These are phyloP conservation scores for Nipponacmea schrenckii DNA, from an alignment of 2,888 invertebrate genomes.

Conservation along the genomic window DNA sequence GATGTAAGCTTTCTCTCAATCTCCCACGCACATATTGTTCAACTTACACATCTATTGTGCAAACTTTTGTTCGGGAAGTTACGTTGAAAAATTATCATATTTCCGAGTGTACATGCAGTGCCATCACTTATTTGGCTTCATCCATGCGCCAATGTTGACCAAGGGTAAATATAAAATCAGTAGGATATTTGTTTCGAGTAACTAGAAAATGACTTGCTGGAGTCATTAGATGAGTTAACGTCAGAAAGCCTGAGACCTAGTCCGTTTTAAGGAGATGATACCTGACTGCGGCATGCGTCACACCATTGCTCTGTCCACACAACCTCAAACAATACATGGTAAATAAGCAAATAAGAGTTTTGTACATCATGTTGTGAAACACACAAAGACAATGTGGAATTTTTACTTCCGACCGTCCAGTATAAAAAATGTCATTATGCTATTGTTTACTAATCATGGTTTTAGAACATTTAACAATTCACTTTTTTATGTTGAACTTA, in stretches of 20 bases:
- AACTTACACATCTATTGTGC: constrained; percentile 6
- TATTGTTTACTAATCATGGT: neutral
- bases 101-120: neutral
- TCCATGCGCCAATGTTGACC: constrained; percentile 6
- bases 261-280: constrained; percentile 4
- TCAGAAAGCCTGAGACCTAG: neutral
- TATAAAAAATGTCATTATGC: neutral
- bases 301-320: constrained; percentile 6
- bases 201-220: constrained; percentile 5
- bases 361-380: constrained; percentile 8
- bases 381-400: constrained; percentile 7
- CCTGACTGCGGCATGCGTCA: constrained; percentile 7
- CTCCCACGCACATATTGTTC: neutral
- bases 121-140: constrained; percentile 7
- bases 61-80: neutral
- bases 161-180: neutral
- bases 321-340: constrained; percentile 7
- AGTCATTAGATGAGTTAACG: neutral
- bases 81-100: constrained; percentile 1
- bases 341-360: neutral
- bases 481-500: no score
- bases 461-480: no score
- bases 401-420: neutral
- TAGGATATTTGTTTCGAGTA: constrained; percentile 5
- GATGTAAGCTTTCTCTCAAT: neutral